Evolutionary conservation across 2,797 vertebrate genomes (phyloP).

Genomic region (Acrossocheilus wenchowensis): DNA sequence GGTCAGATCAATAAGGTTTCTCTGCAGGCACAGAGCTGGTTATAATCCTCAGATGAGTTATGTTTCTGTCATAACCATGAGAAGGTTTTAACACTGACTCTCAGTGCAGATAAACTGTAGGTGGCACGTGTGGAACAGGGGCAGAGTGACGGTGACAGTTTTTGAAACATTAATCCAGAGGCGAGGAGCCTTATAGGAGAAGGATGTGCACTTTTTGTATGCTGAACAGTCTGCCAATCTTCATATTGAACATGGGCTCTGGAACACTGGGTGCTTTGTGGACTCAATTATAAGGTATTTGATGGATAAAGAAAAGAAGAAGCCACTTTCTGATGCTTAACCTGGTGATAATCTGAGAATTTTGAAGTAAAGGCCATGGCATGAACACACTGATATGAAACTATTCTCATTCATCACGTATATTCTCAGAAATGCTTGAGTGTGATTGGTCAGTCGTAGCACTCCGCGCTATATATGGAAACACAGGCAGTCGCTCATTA

Average conservation of each 20-base stretch:
- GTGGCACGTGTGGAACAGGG: conserved; percentile 76
- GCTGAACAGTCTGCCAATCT: conserved; percentile 30
- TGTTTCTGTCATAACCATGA: conserved; percentile 83
- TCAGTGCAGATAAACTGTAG: conserved; percentile 81
- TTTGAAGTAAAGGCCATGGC: neutral
- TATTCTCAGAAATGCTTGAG: neutral
- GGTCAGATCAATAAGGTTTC: conserved; percentile 38
- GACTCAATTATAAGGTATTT: conserved; percentile 11
- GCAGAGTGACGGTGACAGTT: conserved; percentile 78
- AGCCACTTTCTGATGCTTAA: neutral
- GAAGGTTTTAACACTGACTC: conserved; percentile 83
- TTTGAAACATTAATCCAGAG: conserved; percentile 80
- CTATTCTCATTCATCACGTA: neutral
- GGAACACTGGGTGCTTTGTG: conserved; percentile 23
- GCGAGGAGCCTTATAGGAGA: conserved; percentile 60
- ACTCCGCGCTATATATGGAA: neutral
- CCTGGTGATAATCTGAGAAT: neutral
- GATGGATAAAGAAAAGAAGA: neutral
- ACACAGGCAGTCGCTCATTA: neutral
- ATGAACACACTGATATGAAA: neutral
- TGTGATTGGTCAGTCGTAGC: neutral
- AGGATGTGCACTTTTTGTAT: conserved; percentile 37
- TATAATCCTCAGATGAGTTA: conserved; percentile 74
- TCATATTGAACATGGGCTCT: conserved; percentile 22
- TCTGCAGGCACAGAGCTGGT: conserved; percentile 32